phyloP scores from a whole-genome alignment of 2,888 invertebrate genomes.

The Brenthis ino region DNA sequence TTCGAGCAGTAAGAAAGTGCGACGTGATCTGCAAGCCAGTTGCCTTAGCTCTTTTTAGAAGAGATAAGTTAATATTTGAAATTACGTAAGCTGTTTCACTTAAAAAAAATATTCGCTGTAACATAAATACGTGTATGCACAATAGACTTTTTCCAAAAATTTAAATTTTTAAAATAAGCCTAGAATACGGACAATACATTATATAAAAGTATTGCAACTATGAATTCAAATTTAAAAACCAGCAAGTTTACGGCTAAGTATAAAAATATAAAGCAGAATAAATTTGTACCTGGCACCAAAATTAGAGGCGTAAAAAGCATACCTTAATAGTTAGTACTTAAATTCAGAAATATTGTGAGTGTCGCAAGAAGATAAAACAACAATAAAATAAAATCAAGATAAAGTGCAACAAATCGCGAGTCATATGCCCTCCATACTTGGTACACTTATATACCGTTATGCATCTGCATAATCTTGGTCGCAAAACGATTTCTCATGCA shows the following conservation, averaged over 20 bases:
- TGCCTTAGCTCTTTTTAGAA: slow-evolving; percentile 35
- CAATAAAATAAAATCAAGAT: slow-evolving; percentile 47
- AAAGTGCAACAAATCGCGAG: slow-evolving; percentile 73
- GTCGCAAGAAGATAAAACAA: slow-evolving; percentile 27
- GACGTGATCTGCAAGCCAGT: slow-evolving; percentile 49
- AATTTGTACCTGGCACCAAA: background rate
- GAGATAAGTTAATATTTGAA: slow-evolving; percentile 8
- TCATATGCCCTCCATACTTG: slow-evolving; percentile 68
- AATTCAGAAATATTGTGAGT: slow-evolving; percentile 14
- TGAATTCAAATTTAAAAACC: background rate
- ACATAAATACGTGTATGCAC: no score
- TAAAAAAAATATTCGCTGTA: background rate
- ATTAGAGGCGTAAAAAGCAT: background rate
- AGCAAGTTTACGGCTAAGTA: background rate
- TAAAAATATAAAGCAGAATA: background rate
- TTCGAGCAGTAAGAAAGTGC: slow-evolving; percentile 55
- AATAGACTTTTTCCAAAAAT: no score
- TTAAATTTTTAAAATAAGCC: no score
- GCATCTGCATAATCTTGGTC: slow-evolving; percentile 44
- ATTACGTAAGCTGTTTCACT: background rate
- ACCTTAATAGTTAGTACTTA: background rate
- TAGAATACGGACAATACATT: no score
- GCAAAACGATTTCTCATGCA: slow-evolving; percentile 39
- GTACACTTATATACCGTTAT: slow-evolving; percentile 63
- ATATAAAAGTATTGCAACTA: background rate